Percentiles rank a stretch among this genome's conserved stretches.
phyloP scores from a whole-genome alignment of 2,888 invertebrate genomes.

The Pogonocherus hispidulus region DNA sequence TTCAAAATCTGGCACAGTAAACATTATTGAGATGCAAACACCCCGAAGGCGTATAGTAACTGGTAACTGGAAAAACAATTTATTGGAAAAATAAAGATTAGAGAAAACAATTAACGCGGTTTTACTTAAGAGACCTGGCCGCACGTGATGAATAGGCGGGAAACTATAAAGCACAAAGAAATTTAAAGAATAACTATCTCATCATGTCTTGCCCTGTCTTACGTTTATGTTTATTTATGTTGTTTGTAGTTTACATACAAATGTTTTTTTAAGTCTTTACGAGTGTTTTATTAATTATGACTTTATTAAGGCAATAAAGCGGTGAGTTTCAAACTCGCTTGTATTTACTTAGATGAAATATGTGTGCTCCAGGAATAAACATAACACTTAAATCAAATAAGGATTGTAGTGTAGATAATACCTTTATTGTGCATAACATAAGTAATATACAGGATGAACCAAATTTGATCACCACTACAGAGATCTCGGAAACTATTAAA shows the following conservation, averaged over 20 bases:
- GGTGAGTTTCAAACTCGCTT: slow-evolving; percentile 11
- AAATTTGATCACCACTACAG: no score
- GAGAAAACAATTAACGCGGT: slow-evolving; percentile 48
- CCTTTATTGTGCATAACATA: not conserved
- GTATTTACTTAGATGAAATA: slow-evolving; percentile 9
- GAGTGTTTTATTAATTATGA: slow-evolving; percentile 24
- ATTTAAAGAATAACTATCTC: slow-evolving; percentile 36
- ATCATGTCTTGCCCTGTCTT: slow-evolving; percentile 1
- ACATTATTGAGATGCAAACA: no score
- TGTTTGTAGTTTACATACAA: slow-evolving; percentile 24
- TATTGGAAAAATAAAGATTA: slow-evolving; percentile 37
- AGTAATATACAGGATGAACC: no score
- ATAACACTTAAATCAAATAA: not conserved
- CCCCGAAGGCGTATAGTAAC: no score
- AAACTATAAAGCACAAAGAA: slow-evolving; percentile 39
- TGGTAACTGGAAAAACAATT: no score
- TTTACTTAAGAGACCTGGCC: slow-evolving; percentile 42
- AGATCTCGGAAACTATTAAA: no score
- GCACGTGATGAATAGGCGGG: slow-evolving; percentile 43
- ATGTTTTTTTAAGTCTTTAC: slow-evolving; percentile 26
- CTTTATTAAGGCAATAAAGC: slow-evolving; percentile 30
- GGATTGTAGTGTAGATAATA: not conserved
- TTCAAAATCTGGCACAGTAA: no score
- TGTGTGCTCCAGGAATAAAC: slow-evolving; percentile 3
- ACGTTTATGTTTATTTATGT: slow-evolving; percentile 26